Evolutionary conservation across 2,797 vertebrate genomes (phyloP).

Genomic region (Notolabrus celidotus): DNA sequence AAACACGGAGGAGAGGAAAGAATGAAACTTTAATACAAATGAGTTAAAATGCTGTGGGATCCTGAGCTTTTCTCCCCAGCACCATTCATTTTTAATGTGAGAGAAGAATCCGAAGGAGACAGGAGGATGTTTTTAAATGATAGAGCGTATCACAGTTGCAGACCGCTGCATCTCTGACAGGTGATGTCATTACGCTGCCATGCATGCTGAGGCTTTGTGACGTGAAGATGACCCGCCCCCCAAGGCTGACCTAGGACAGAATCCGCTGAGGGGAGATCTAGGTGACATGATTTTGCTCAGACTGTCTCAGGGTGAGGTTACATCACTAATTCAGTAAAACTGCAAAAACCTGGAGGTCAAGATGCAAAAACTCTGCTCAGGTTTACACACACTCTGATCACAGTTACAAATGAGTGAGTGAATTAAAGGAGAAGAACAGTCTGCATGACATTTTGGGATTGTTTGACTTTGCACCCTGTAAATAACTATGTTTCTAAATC

Average conservation of each 20-base stretch:
- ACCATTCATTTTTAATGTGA: not conserved
- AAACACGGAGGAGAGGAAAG: not conserved
- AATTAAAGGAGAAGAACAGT: not conserved
- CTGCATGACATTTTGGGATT: too few species aligned
- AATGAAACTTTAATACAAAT: not conserved
- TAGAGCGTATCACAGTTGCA: constrained; percentile 9
- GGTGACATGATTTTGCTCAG: constrained; percentile 16
- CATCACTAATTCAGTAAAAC: not conserved
- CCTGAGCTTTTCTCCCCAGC: not conserved
- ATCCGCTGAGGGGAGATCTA: constrained; percentile 8
- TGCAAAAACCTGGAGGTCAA: not conserved
- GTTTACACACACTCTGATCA: not conserved
- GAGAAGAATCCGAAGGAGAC: not conserved
- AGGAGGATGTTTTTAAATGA: constrained; percentile 3
- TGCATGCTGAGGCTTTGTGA: constrained; percentile 23
- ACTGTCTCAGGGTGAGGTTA: constrained; percentile 6
- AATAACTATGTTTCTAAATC: too few species aligned
- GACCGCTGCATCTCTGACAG: constrained; percentile 27
- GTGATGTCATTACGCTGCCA: constrained; percentile 32
- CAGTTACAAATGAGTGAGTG: not conserved
- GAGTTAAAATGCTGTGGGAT: not conserved
- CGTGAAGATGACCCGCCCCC: constrained; percentile 11
- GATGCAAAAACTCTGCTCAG: not conserved
- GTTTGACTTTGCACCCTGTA: too few species aligned
- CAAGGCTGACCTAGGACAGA: not conserved